Evolutionary conservation across 2,888 invertebrate genomes (phyloP).

Genomic region (Drosophila leonis): DNA sequence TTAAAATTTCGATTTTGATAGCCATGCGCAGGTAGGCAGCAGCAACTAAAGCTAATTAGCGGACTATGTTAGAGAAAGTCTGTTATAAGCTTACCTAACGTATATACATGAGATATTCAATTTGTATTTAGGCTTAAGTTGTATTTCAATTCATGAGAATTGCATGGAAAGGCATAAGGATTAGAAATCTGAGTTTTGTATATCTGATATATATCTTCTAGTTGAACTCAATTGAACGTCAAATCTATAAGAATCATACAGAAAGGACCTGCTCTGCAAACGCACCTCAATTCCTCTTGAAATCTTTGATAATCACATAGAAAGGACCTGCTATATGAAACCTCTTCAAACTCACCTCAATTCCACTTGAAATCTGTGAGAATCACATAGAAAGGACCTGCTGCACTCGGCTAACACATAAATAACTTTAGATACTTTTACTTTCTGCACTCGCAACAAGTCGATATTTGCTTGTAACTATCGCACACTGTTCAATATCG

Average conservation of each 20-base stretch:
- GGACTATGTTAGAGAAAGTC: slow-evolving; percentile 45
- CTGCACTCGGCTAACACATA: not conserved
- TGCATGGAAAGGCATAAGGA: not conserved
- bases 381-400: slow-evolving; percentile 28
- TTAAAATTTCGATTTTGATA: slow-evolving; percentile 5
- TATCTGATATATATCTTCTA: too few species aligned
- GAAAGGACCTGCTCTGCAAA: not conserved
- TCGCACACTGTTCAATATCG: slow-evolving; percentile 62
- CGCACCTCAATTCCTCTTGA: not conserved
- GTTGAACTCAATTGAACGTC: too few species aligned
- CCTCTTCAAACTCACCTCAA: too few species aligned
- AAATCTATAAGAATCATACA: too few species aligned
- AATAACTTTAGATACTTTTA: slow-evolving; percentile 37
- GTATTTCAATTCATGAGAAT: not conserved
- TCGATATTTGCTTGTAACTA: slow-evolving; percentile 48
- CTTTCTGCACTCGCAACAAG: slow-evolving; percentile 38
- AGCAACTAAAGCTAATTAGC: slow-evolving; percentile 32
- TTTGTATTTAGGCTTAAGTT: not conserved
- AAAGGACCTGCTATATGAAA: slow-evolving; percentile 4
- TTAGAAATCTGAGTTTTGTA: not conserved
- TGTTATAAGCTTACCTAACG: not conserved
- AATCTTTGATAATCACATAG: not conserved
- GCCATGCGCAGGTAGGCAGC: slow-evolving; percentile 28
- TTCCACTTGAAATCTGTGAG: slow-evolving; percentile 1
- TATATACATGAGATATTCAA: not conserved